These are phyloP conservation scores for Mustela lutreola DNA, from an alignment of 2,113 vertebrate species.

Conservation along the genomic window DNA sequence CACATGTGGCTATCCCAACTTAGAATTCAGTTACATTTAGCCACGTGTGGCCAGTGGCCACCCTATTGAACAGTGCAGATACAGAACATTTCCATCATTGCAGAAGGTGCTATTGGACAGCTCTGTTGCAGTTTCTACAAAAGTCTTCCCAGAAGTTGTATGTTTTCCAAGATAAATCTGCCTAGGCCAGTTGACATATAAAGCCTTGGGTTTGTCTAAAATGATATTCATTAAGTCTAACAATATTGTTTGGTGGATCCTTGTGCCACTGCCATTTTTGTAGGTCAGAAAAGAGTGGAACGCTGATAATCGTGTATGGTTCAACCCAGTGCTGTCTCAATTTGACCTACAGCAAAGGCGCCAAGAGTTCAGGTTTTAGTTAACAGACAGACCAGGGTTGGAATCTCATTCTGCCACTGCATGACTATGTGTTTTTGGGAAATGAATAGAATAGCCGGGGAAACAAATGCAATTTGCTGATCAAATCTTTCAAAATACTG, in stretches of 20 bases:
- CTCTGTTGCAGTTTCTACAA: neutral
- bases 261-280: neutral
- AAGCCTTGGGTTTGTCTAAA: neutral
- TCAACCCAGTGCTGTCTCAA: neutral
- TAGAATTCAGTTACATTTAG: neutral
- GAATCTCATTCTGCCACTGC: neutral
- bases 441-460: neutral
- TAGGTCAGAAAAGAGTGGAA: slow-evolving; percentile 13
- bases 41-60: neutral
- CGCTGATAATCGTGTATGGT: neutral
- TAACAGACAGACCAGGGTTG: neutral
- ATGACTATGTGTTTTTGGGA: neutral
- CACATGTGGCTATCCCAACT: neutral
- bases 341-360: neutral
- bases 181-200: neutral
- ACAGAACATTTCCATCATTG: neutral
- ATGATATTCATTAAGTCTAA: neutral
- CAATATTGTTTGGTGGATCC: neutral
- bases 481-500: neutral
- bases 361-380: neutral
- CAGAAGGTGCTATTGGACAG: neutral
- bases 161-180: neutral
- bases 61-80: neutral
- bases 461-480: neutral
- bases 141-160: neutral